phyloP scores from a whole-genome alignment of 1,140 invertebrate species.

The Ericerus pela region DNA sequence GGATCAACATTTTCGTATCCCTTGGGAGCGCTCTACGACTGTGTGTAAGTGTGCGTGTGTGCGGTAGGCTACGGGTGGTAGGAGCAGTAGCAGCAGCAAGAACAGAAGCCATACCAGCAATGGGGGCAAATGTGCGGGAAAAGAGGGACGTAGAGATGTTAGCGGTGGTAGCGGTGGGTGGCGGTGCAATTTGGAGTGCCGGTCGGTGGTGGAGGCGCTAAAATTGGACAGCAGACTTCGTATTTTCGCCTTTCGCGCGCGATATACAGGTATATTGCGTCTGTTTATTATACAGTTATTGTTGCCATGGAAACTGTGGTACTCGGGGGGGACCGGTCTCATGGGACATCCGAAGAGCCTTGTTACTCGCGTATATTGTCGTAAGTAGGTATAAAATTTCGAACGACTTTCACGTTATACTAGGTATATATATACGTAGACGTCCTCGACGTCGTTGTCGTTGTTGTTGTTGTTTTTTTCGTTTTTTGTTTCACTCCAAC shows the following conservation, averaged over 20 bases:
- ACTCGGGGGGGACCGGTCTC: constrained; percentile 7
- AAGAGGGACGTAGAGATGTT: no score
- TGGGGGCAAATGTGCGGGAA: no score
- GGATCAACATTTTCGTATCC: constrained; percentile 1
- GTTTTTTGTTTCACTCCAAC: no score
- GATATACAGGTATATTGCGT: constrained; percentile 10
- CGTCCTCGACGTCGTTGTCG: no score
- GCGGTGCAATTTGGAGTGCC: no score
- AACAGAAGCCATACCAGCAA: no score
- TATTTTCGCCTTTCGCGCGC: neutral
- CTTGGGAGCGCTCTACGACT: constrained; percentile 3
- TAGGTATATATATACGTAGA: no score
- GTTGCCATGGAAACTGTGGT: constrained; percentile 4
- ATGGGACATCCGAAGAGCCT: constrained; percentile 4
- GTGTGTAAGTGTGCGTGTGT: no score
- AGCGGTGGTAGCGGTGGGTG: no score
- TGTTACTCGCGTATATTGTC: constrained; percentile 12
- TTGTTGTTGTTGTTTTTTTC: no score
- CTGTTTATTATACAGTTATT: constrained; percentile 12
- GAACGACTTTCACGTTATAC: constrained; percentile 1
- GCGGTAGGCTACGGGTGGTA: no score
- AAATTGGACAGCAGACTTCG: constrained; percentile 4
- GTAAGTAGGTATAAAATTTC: constrained; percentile 11
- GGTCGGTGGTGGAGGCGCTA: neutral
- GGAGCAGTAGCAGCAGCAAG: no score